Percentiles rank a stretch among this genome's conserved stretches.
phyloP scores from a whole-genome alignment of 1,140 invertebrate genomes.

The Polypedilum pembai region DNA sequence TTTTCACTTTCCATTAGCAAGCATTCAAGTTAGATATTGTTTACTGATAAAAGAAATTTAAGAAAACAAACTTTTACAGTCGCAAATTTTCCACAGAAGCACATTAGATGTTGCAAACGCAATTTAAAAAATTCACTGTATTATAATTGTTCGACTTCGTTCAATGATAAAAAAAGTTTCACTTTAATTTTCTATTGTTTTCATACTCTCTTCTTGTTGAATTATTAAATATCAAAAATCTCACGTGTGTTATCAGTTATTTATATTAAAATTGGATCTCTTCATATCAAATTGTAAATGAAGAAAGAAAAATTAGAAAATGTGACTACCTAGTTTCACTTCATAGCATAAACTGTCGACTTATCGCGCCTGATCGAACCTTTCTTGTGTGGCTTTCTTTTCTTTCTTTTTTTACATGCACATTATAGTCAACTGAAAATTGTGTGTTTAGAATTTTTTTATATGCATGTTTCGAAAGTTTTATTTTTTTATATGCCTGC shows the following conservation, averaged over 20 bases:
- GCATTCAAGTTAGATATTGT: background rate
- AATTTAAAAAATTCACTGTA: conserved; percentile 8
- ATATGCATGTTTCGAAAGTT: background rate
- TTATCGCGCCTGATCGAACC: conserved; percentile 9
- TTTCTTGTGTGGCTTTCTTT: background rate
- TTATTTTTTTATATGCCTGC: background rate
- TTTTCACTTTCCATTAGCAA: conserved; percentile 1
- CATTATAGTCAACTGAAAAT: background rate
- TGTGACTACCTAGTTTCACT: conserved; percentile 11
- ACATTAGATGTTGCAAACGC: background rate
- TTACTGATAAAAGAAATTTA: background rate
- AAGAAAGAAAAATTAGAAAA: background rate
- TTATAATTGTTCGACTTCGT: background rate
- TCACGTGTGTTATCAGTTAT: background rate
- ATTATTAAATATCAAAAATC: background rate
- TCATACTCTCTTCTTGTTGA: background rate
- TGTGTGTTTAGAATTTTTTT: background rate
- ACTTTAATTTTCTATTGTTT: conserved; percentile 16
- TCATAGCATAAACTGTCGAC: background rate
- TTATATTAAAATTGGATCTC: background rate
- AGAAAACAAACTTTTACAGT: background rate
- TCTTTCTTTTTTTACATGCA: background rate
- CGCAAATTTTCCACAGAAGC: conserved; percentile 19
- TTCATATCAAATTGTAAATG: background rate
- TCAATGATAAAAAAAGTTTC: conserved; percentile 7